A percentile compares a stretch with the other conserved stretches of the same genome.
phyloP scores from a whole-genome alignment of 1,140 invertebrate genomes.

The Pteromalus puparum region DNA sequence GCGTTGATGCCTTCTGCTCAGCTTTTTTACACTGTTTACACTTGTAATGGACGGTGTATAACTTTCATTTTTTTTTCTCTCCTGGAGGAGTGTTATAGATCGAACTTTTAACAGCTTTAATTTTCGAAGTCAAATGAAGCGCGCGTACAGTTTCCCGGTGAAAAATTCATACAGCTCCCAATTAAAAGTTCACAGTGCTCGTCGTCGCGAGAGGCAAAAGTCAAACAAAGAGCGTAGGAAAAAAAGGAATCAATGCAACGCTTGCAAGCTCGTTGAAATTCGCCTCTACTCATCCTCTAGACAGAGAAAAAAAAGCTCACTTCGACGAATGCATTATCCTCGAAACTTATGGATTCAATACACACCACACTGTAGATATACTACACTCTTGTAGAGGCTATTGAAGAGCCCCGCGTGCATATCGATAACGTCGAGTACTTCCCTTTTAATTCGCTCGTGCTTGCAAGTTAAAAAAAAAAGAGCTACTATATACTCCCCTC shows the following conservation, averaged over 20 bases:
- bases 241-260: not conserved
- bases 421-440: conserved; percentile 34
- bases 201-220: not conserved
- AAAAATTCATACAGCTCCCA: not conserved
- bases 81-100: not conserved
- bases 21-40: too few species aligned
- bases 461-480: not conserved
- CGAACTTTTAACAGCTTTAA: not conserved
- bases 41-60: not conserved
- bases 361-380: not conserved
- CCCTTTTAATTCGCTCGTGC: conserved; percentile 30
- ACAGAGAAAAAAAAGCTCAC: not conserved
- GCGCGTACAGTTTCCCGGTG: too few species aligned
- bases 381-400: not conserved
- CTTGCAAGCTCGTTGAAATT: not conserved
- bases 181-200: not conserved
- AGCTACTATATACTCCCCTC: not conserved
- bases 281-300: not conserved
- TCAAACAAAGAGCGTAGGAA: not conserved
- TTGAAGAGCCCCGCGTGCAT: not conserved
- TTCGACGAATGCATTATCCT: conserved; percentile 28
- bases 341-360: not conserved
- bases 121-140: too few species aligned
- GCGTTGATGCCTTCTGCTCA: too few species aligned
- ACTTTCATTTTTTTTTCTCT: not conserved